These are phyloP conservation scores for Melanotaenia nigrans DNA, from an alignment of 2,797 vertebrate genomes.

Conservation along the genomic window DNA sequence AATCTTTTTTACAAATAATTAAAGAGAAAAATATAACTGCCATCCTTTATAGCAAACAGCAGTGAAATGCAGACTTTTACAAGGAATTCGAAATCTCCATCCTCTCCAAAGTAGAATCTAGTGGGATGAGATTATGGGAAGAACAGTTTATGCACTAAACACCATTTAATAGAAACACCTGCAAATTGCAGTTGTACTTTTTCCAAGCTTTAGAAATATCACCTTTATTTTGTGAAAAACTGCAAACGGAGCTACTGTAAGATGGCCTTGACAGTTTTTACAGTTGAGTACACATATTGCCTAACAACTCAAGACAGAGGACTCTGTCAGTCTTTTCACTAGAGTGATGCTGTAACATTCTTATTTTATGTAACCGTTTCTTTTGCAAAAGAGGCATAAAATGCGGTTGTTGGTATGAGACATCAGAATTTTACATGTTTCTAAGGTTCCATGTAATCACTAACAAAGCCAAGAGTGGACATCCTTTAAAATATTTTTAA, in stretches of 20 bases:
- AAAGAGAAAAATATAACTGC: too few species aligned
- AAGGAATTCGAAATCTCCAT: too few species aligned
- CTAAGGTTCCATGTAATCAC: not conserved
- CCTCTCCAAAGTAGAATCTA: too few species aligned
- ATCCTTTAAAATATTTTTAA: not conserved
- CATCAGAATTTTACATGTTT: not conserved
- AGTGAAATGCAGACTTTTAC: too few species aligned
- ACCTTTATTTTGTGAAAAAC: too few species aligned
- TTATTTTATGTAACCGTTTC: not conserved
- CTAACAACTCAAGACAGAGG: not conserved
- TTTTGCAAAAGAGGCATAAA: not conserved
- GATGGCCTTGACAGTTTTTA: slow-evolving; percentile 1
- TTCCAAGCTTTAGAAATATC: too few species aligned
- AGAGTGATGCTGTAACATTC: not conserved
- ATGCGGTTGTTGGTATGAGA: not conserved
- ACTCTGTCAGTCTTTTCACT: not conserved
- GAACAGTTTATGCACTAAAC: too few species aligned
- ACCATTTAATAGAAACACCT: too few species aligned
- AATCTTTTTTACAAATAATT: too few species aligned
- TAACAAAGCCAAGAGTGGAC: not conserved
- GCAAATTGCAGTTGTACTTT: too few species aligned
- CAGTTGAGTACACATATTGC: not conserved
- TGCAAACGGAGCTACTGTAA: not conserved
- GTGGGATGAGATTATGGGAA: too few species aligned
- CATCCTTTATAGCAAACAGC: too few species aligned